Evolutionary conservation across 2,888 invertebrate genomes (phyloP), one percentile per base, ranked within the genome.

Genomic region (Campoplex capitator): DNA sequence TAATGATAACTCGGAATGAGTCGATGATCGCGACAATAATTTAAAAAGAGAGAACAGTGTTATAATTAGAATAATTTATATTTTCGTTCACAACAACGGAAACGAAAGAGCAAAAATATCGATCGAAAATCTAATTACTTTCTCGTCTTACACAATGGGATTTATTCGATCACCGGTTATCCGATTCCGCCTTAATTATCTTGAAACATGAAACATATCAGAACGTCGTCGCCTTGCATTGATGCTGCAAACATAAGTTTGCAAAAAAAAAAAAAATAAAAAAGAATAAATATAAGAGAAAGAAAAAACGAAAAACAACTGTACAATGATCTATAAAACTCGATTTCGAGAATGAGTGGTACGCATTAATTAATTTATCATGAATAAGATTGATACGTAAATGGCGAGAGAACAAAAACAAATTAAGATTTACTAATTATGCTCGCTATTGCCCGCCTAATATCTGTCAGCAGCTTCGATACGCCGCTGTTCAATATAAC

Each of bases 141-240:
- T 42, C 73, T 65, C 51, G 73, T 65, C 51, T 8, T 35, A 73
- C 48, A 28, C 54, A 38, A 42, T 16, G 65, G 28, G 45, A 58
- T 62, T 42, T 32, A 28, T 48, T 35, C 28, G 23, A 38, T 38
- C n/a, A 56, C 42, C 42, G 79, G 68, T 75, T 84, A 84, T 89
- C 84, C 84, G 82, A 88, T 90, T 82, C 77, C 83, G 89, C 86
- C 89, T 87, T 84, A 88, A 89, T 86, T 90, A 87, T 89, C 88
- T 90, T 89, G 87, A 89, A 87, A 87, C 91, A 89, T 90, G 89
- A 89, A 91, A 91, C 92, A 92, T 92, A 92, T 92, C 92, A 92
- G 88, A 87, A 89, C 89, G 80, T 88, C 80, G 90, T 90, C 90
- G 91, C 91, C 91, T 91, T 91, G 88, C 85, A 82, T 78, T 82